phyloP scores from a whole-genome alignment of 2,797 vertebrate genomes.

The Cacajao melanocephalus region DNA sequence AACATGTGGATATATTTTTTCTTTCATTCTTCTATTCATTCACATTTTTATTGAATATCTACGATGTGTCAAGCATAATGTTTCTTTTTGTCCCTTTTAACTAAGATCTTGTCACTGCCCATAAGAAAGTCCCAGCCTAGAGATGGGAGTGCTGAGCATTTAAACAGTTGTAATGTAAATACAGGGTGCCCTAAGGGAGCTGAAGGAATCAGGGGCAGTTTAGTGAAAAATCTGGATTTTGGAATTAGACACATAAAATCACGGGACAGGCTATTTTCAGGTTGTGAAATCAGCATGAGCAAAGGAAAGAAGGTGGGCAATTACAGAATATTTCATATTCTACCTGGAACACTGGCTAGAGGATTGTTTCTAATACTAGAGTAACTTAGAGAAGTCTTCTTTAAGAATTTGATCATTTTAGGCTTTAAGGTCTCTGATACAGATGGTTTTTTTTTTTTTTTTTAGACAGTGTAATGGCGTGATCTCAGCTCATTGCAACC shows the following conservation, averaged over 20 bases:
- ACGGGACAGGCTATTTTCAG: not conserved
- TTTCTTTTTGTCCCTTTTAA: not conserved
- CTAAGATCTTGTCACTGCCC: constrained; percentile 4
- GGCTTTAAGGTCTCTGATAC: not conserved
- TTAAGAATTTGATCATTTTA: not conserved
- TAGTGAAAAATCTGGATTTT: not conserved
- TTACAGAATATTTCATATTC: not conserved
- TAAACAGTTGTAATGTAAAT: not conserved
- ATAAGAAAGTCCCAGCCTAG: not conserved
- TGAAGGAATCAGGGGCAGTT: not conserved
- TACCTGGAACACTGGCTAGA: not conserved
- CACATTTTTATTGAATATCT: not conserved
- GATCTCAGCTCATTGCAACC: too few relatives aligned
- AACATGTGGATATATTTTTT: not conserved
- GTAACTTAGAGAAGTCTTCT: not conserved
- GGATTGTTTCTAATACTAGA: not conserved
- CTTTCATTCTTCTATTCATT: not conserved
- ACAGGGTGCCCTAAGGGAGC: not conserved
- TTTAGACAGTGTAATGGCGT: too few relatives aligned
- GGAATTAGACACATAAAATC: not conserved
- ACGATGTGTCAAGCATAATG: not conserved
- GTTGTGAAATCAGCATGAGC: not conserved
- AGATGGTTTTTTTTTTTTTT: not conserved
- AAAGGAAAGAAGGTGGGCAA: not conserved
- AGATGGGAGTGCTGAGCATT: not conserved